Evolutionary conservation across 2,113 vertebrate species (phyloP).

Genomic region (Cranoglanis bouderius): DNA sequence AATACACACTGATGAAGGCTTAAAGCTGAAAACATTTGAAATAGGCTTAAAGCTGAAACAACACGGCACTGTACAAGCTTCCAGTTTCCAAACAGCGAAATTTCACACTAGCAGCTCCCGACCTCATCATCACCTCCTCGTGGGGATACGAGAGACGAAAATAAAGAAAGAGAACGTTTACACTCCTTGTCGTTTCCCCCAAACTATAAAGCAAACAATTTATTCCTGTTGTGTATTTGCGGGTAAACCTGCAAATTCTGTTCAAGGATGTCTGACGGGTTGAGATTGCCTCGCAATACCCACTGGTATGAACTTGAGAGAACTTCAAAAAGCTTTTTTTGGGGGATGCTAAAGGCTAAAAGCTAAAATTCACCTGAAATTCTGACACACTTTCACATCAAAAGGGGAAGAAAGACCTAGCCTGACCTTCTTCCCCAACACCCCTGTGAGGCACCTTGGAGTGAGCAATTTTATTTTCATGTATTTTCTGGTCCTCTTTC

Average conservation of each 20-base stretch:
- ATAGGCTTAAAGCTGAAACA: neutral
- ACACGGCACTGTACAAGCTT: conserved; percentile 22
- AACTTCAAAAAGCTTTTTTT: conserved; percentile 28
- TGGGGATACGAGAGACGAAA: conserved; percentile 14
- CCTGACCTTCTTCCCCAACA: neutral
- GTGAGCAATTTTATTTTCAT: neutral
- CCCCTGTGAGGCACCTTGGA: conserved; percentile 18
- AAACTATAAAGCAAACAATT: conserved; percentile 30
- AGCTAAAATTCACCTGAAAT: conserved; percentile 15
- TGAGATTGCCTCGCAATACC: conserved; percentile 42
- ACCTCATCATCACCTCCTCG: conserved; percentile 26
- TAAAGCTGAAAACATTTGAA: neutral
- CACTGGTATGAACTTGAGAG: conserved; percentile 10
- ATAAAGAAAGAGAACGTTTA: neutral
- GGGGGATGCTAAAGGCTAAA: neutral
- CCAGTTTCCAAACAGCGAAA: conserved; percentile 18
- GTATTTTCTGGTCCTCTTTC: neutral
- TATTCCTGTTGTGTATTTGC: conserved; percentile 38
- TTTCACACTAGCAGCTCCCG: conserved; percentile 41
- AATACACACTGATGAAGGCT: neutral
- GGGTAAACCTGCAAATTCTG: conserved; percentile 34
- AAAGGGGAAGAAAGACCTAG: conserved; percentile 1
- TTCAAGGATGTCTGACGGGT: conserved; percentile 32
- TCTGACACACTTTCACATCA: conserved; percentile 18
- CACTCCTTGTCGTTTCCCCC: neutral